Base-by-base conservation (phyloP, 2,113 vertebrate species). In the Tautogolabrus adspersus region DNA sequence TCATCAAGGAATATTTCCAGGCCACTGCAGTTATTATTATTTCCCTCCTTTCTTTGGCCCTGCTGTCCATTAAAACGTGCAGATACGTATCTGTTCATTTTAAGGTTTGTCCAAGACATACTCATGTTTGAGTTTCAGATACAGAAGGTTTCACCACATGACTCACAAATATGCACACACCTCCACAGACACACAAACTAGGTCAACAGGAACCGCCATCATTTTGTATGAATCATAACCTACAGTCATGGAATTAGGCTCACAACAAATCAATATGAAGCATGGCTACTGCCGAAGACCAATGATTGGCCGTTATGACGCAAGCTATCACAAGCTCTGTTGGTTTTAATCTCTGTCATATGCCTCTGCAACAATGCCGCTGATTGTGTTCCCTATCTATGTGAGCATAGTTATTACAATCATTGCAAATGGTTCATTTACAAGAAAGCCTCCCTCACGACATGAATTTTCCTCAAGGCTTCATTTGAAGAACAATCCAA, bases 191-290 rank as follows among this genome's bases (percentile, higher is more conserved):
- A 51, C 42, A 62, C 58, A 79, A 88, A 84, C 9, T 81, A 78
- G 86, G 85, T 89, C 90, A 90, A 63, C 66, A 49, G 54, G 62
- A 75, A 75, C 58, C 63, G 22, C 30, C 63, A 34, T 82, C 52
- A 44, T 80, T 77, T 64, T 72, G 18, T 59, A 76, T 78, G 77
- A 88, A 84, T 88, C 79, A 81, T 83, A 80, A 69, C 64, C 66
- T 62, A 16, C 52, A 12, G 11, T 71, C 61, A 63, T 66, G 74
- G 38, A 77, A 81, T 71, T 37, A 55, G 44, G 46, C 38, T 76
- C 49, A 21, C 8, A 77, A 72, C 44, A 70, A 68, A 88, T 88
- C 87, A 71, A 75, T 83, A 54, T 56, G 10, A 76, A 49, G 26
- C 57, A 61, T 1, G 12, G 49, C 46, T 34, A 3, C n/a, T 13